Percentiles rank a stretch among this genome's conserved stretches.
Conservation (phyloP, 2,113 vertebrate genomes). For the Isurus oxyrinchus region DNA sequence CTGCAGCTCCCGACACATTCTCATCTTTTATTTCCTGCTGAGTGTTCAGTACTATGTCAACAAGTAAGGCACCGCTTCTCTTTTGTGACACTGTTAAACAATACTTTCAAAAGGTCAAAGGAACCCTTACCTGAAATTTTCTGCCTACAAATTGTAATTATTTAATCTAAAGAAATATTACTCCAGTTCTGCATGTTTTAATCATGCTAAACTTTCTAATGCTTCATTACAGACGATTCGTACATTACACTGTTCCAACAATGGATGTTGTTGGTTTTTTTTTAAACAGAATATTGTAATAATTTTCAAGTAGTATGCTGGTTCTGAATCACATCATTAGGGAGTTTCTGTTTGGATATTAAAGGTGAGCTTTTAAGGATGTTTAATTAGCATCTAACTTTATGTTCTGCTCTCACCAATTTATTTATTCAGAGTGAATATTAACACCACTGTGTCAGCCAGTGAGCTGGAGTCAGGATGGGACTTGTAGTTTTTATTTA, state of each 20-base stretch:
- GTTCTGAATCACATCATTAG: not conserved
- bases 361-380: not conserved
- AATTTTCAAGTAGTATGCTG: not conserved
- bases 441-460: not conserved
- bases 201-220: not conserved
- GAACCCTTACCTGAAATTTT: not conserved
- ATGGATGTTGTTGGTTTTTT: not conserved
- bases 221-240: not conserved
- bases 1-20: not conserved
- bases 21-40: not conserved
- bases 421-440: not conserved
- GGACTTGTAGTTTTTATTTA: not conserved
- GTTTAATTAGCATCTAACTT: not conserved
- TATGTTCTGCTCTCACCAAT: not conserved
- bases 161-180: not conserved
- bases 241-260: not conserved
- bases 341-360: not conserved
- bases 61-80: not conserved
- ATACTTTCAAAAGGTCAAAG: not conserved
- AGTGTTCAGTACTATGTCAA: not conserved
- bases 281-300: not conserved
- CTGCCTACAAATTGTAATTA: not conserved
- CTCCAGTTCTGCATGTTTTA: not conserved
- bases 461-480: not conserved
- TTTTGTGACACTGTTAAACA: not conserved